Evolutionary conservation across 2,888 invertebrate species (phyloP), one percentile per base, ranked within the genome.

Genomic region (Ormyrus rosae): DNA sequence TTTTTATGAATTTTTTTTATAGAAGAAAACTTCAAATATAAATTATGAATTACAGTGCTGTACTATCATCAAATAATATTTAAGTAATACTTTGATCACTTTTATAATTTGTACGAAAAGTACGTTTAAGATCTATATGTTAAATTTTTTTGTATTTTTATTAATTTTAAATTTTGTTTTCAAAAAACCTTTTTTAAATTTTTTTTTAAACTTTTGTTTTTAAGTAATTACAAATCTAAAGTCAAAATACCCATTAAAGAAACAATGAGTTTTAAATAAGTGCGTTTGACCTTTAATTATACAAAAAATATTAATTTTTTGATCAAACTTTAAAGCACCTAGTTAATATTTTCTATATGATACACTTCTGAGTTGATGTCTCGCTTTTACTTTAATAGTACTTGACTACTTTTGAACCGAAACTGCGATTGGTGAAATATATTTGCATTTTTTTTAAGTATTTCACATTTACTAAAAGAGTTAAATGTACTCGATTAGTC

Each of bases 121-220:
- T 70, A 51, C n/a, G 48, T 68, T 69, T 56, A 48, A 69, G 10
- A 56, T 48, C 13, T 75, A 67, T 61, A 63, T 67, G 19, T 65
- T 19, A 7, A 73, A 58, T 55, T 56, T 76, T 77, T 77, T 58
- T 56, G 9, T 61, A 8, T 46, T 63, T 72, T 81, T 46, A 48
- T 68, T 13, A 56, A 45, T 78, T 81, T 81, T 73, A 68, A 60
- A 6, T 74, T 71, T 73, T 80, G 61, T 80, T 80, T 71, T 13
- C 58, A 53, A 65, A 70, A 53, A 7, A 55, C 69, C 74, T 74
- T 80, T 74, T 80, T 75, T 60, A 70, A 46, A 19, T 75, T 80
- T 80, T 80, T 74, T 58, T 19, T 72, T 51, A 2, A 64, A 64
- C 46, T 55, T 78, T 78, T 79, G 74, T 34, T 45, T 6, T 48